Base-by-base conservation (phyloP, 2,797 vertebrate genomes). In the Macropodus opercularis region DNA sequence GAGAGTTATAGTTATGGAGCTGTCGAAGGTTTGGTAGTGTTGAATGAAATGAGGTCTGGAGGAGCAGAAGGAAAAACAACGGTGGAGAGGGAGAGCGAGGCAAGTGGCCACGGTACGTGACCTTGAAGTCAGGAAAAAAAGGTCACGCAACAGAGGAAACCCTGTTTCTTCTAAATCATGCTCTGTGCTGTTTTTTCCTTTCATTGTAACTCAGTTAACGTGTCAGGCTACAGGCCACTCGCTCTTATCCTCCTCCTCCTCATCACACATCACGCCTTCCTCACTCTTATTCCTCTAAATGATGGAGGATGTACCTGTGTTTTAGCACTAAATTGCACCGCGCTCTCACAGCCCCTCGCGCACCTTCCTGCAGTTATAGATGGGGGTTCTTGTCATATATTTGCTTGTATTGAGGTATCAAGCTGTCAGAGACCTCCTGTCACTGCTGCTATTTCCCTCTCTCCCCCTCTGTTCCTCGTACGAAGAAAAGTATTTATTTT, bases 1-100 rank as follows among this genome's bases (percentile, higher is more conserved):
- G 83, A 90, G 88, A 89, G 85, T 89, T 90, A 90, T 89, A 90
- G 90, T 90, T 88, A 91, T 91, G 85, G 85, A 89, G 84, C 87
- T 89, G 90, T 91, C 88, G 54, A 69, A 66, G 81, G 85, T 83
- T 83, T 36, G 80, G 85, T 75, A 81, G 72, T 74, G 82, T 76
- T 88, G 80, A 87, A 87, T 86, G 83, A 89, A 89, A 91, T 88
- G 83, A 82, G 80, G 83, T 85, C 74, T 39, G 36, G 67, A 64
- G 70, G 61, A 85, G 72, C 64, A 57, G 55, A 69, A 75, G 72
- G 71, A 83, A 85, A 85, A 85, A 84, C 83, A 89, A 85, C 84
- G 72, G 80, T 81, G 70, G 72, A 78, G 75, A 32, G 63, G 56
- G 54, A 57, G 53, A 54, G 58, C 50, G 51, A 46, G 64, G 54